phyloP scores from a whole-genome alignment of 1,140 invertebrate genomes.

The Drosophila oshimai region DNA sequence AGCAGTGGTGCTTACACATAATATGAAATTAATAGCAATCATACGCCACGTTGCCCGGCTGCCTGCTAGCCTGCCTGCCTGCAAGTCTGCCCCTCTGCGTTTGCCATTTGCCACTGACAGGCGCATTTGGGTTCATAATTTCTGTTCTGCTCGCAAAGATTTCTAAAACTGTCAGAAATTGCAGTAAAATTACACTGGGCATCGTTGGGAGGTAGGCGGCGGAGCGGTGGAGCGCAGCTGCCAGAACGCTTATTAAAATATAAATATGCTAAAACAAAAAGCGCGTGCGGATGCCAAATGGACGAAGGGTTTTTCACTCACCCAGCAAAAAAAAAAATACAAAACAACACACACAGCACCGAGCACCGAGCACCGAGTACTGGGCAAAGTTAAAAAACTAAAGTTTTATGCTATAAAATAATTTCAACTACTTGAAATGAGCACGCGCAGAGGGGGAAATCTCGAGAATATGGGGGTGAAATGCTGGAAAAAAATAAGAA shows the following conservation, averaged over 20 bases:
- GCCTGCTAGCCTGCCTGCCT: constrained; percentile 16
- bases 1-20: constrained; percentile 60
- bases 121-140: constrained; percentile 72
- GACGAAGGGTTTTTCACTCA: constrained; percentile 35
- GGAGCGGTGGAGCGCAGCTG: constrained; percentile 65
- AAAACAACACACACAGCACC: not conserved
- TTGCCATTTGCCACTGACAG: constrained; percentile 73
- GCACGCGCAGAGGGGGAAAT: constrained; percentile 53
- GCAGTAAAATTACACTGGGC: constrained; percentile 71
- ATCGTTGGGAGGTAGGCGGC: constrained; percentile 17
- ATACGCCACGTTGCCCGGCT: constrained; percentile 69
- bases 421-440: constrained; percentile 77
- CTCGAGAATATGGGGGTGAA: constrained; percentile 21
- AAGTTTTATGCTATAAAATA: constrained; percentile 81
- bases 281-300: constrained; percentile 48
- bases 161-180: constrained; percentile 80
- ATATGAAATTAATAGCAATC: constrained; percentile 80
- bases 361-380: constrained; percentile 15
- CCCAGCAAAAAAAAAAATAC: constrained; percentile 26
- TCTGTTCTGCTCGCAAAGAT: constrained; percentile 74
- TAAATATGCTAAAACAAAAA: constrained; percentile 78
- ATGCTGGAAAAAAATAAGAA: not conserved
- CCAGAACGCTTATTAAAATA: constrained; percentile 80
- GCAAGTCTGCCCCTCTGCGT: not conserved
- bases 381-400: constrained; percentile 74